phyloP scores from a whole-genome alignment of 2,888 invertebrate species.

The Drosophila pseudotalamancana region DNA sequence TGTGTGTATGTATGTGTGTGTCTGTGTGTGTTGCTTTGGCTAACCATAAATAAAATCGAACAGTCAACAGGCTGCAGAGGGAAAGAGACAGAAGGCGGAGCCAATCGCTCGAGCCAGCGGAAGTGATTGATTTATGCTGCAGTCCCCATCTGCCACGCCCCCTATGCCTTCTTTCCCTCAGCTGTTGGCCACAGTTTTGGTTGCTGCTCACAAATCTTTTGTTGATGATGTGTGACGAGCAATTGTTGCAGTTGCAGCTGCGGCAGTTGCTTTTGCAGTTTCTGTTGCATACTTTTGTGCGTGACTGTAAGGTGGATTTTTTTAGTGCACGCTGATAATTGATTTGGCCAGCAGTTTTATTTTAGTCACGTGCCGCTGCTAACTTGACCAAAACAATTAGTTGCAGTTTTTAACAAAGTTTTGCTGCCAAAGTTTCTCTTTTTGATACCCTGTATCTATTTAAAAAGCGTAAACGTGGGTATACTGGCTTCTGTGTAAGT shows the following conservation, averaged over 20 bases:
- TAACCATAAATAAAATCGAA: constrained; percentile 66
- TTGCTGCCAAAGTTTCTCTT: constrained; percentile 49
- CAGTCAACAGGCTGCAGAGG: constrained; percentile 31
- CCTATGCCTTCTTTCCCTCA: constrained; percentile 13
- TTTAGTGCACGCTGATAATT: constrained; percentile 65
- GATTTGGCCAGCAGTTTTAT: constrained; percentile 56
- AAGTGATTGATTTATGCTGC: constrained; percentile 75
- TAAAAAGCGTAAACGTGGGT: too few relatives aligned
- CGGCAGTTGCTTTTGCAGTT: constrained; percentile 24
- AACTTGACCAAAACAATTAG: constrained; percentile 75
- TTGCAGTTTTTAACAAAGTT: constrained; percentile 60
- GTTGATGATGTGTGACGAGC: constrained; percentile 74
- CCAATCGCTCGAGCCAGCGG: constrained; percentile 61
- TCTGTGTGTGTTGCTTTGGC: constrained; percentile 12
- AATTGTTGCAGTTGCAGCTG: constrained; percentile 9
- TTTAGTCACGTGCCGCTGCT: constrained; percentile 69
- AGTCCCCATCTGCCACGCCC: constrained; percentile 1
- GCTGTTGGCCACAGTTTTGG: constrained; percentile 65
- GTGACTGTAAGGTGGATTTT: constrained; percentile 42
- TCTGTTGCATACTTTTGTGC: constrained; percentile 22
- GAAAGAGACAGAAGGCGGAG: not conserved
- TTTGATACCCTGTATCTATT: too few relatives aligned
- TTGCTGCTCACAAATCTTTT: constrained; percentile 59
- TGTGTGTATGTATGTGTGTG: constrained; percentile 10
- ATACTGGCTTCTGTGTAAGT: too few relatives aligned